Percentiles rank a stretch among this genome's conserved stretches.
Conservation (phyloP, 2,113 vertebrate genomes). For the Phalacrocorax aristotelis region DNA sequence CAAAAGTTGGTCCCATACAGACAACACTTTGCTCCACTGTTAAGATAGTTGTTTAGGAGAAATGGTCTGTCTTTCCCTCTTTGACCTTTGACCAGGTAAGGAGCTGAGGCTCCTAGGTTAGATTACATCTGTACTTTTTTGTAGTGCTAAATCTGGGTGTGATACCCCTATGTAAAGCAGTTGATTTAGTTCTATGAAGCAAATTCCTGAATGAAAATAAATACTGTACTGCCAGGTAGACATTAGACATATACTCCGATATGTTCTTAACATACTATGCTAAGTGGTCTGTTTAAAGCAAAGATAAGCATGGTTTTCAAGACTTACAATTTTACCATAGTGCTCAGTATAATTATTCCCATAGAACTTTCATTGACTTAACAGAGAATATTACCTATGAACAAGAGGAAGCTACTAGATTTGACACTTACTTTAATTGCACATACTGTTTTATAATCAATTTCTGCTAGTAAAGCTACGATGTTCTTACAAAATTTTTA, state of each 20-base stretch:
- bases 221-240: background rate
- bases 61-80: background rate
- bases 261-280: background rate
- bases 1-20: background rate
- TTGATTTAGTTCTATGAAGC: background rate
- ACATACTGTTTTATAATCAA: background rate
- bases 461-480: background rate
- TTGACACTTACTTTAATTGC: background rate
- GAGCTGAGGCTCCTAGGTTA: background rate
- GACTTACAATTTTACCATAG: background rate
- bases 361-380: background rate
- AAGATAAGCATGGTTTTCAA: fast-evolving
- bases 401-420: background rate
- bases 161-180: background rate
- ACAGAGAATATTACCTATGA: background rate
- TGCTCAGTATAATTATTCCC: background rate
- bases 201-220: background rate
- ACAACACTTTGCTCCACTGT: fast-evolving
- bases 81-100: background rate
- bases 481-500: background rate
- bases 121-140: background rate
- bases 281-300: background rate
- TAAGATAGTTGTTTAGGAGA: background rate
- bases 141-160: background rate
- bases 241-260: background rate